phyloP scores from a whole-genome alignment of 1,140 invertebrate genomes.

The Ceratosolen solmsi region DNA sequence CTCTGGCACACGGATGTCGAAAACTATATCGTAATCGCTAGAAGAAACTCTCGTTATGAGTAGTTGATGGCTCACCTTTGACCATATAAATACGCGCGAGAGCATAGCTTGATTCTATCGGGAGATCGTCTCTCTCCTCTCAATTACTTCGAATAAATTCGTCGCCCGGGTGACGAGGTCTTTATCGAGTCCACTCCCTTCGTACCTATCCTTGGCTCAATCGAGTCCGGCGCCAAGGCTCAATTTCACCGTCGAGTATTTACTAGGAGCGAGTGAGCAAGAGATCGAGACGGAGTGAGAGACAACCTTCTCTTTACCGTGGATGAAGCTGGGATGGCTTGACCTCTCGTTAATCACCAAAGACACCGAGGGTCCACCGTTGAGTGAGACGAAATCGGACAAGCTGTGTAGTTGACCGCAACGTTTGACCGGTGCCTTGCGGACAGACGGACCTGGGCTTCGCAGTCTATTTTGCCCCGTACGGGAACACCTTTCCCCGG shows the following conservation, averaged over 20 bases:
- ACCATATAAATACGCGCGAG: neutral
- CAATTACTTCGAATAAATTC: conserved; percentile 47
- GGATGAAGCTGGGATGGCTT: conserved; percentile 55
- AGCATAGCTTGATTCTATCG: conserved; percentile 27
- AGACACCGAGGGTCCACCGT: conserved; percentile 59
- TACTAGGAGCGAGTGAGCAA: conserved; percentile 55
- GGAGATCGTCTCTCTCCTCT: neutral
- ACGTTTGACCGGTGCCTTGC: conserved; percentile 43
- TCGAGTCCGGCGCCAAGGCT: conserved; percentile 66
- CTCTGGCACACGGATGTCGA: neutral
- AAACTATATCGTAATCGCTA: neutral
- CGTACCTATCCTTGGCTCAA: conserved; percentile 55
- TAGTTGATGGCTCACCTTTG: neutral
- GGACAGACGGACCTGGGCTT: neutral
- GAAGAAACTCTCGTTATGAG: neutral
- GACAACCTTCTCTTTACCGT: conserved; percentile 60
- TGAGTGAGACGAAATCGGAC: conserved; percentile 54
- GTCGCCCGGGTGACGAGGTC: conserved; percentile 40
- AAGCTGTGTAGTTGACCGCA: conserved; percentile 71
- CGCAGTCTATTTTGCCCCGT: neutral
- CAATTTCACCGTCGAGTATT: conserved; percentile 64
- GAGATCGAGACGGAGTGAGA: conserved; percentile 43
- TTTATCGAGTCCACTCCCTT: conserved; percentile 36
- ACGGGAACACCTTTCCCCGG: conserved; percentile 40
- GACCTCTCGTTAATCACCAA: conserved; percentile 73